Base-by-base conservation (phyloP, 2,888 invertebrate genomes). In the Eupithecia subumbrata region DNA sequence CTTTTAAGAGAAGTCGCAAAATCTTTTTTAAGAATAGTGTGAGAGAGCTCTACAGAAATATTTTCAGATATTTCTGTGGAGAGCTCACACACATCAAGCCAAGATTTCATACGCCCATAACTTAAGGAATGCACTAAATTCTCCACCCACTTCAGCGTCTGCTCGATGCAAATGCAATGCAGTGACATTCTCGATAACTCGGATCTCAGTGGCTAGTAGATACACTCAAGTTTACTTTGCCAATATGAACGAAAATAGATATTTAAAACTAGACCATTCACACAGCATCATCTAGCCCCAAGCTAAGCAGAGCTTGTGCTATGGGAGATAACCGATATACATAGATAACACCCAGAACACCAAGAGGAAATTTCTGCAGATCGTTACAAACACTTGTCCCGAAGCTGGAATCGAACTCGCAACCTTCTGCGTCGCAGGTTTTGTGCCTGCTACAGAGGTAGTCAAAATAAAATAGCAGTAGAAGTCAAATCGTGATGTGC, bases 121-220 rank as follows among this genome's bases (percentile, higher is more conserved):
- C 11, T 56, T 22, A 56, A 56, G 56, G 22, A 11, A 22, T 56
- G 56, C 60, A 60, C 25, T 12, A 25, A 60, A 60, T 60, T 22
- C 25, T 60, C 60, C 25, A 60, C 60, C 60, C 60, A 14, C 25
- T 60, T 60, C 60, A 60, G 12, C 12, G 60, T 60, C 25, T 60
- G 60, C 60, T 60, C 60, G 14, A 60, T 60, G 60, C 25, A 60
- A 60, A 60, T 60, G 22, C 60, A 25, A 60, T 60, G 60, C 25
- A 25, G 9, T 60, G 60, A 25, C 56, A 60, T 14, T 56, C 56
- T 56, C 9, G 56, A 56, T 56, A 56, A 56, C 56, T 56, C 22
- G n/a, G n/a, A 1, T n/a, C 52, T 22, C 25, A 25, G 60, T 25
- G 37, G 12, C 25, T 14, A 5, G 60, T 60, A 60, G 9, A 9